phyloP scores from a whole-genome alignment of 1,140 invertebrate species.

The Diuraphis noxia region DNA sequence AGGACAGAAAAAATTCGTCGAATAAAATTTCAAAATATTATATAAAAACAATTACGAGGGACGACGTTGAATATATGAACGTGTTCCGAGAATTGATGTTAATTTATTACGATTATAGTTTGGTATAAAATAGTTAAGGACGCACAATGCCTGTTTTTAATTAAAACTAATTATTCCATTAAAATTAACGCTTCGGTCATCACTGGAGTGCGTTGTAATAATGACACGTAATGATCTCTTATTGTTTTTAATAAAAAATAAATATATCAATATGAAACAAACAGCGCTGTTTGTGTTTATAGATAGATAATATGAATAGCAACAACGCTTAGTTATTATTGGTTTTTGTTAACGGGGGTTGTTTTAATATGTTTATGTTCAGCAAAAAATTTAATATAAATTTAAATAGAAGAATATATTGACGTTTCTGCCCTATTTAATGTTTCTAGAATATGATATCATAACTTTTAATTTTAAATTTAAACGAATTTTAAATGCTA shows the following conservation, averaged over 20 bases:
- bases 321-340: background rate
- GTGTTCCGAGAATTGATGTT: slow-evolving; percentile 39
- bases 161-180: slow-evolving; percentile 37
- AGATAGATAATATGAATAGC: background rate
- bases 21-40: slow-evolving; percentile 39
- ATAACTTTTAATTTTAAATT: background rate
- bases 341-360: background rate
- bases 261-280: background rate
- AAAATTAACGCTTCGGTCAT: background rate
- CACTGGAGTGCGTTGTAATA: background rate
- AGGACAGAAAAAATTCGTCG: slow-evolving; percentile 6
- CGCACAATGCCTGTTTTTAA: slow-evolving; percentile 10
- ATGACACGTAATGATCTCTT: background rate
- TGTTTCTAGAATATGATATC: background rate
- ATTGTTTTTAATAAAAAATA: background rate
- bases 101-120: slow-evolving; percentile 35
- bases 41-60: background rate
- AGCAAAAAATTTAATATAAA: background rate
- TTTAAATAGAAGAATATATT: background rate
- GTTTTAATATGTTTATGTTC: background rate
- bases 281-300: background rate
- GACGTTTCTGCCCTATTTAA: background rate
- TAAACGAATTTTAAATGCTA: background rate
- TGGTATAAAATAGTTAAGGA: background rate
- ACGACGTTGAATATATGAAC: background rate